These are phyloP conservation scores for Capromys pilorides DNA, from an alignment of 2,797 vertebrate species.

Conservation along the genomic window DNA sequence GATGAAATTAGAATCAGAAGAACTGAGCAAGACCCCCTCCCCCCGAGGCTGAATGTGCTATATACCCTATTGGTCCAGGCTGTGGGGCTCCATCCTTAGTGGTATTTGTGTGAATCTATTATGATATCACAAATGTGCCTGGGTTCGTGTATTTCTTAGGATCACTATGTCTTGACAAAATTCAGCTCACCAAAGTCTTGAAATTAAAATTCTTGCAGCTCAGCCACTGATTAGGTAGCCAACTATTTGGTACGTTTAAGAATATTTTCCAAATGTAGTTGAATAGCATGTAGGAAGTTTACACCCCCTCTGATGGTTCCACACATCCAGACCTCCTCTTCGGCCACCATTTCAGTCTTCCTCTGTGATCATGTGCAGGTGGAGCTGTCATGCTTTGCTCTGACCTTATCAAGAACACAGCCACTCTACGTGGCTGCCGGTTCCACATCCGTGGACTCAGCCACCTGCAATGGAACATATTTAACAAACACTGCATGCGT, in stretches of 20 bases:
- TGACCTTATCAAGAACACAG: background rate
- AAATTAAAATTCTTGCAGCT: background rate
- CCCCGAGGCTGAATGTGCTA: background rate
- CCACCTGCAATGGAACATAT: background rate
- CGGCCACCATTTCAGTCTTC: background rate
- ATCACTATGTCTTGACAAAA: background rate
- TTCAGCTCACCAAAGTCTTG: background rate
- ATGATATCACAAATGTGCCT: background rate
- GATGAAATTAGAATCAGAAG: conserved; percentile 2
- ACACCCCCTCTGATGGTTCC: background rate
- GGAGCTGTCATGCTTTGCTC: background rate
- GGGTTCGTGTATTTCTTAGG: background rate
- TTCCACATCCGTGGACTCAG: background rate
- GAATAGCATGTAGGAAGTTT: background rate
- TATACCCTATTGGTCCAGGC: background rate
- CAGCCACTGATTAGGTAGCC: background rate
- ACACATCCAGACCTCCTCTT: background rate
- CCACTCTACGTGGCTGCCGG: background rate
- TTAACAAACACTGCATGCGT: background rate
- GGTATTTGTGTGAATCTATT: too few species aligned
- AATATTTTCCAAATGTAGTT: background rate
- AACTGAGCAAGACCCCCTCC: background rate
- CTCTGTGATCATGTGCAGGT: background rate
- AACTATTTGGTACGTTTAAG: background rate
- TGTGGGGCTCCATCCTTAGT: background rate